phyloP scores from a whole-genome alignment of 2,797 vertebrate species.

The Triplophysa yarkandensis region DNA sequence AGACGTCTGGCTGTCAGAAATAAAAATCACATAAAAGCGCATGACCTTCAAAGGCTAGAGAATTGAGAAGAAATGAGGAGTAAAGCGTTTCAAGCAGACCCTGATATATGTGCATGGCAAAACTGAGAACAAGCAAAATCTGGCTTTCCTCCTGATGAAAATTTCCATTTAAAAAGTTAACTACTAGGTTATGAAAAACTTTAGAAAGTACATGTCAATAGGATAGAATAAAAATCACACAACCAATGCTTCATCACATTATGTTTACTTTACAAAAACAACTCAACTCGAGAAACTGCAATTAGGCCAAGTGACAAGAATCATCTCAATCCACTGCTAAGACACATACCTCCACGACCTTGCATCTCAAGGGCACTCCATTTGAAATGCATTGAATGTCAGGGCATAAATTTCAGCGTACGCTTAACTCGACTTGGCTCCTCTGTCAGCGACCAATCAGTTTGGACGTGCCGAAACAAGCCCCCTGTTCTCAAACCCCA shows the following conservation, averaged over 20 bases:
- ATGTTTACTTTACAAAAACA: constrained; percentile 12
- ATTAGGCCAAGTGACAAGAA: neutral
- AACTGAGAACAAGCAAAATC: constrained; percentile 40
- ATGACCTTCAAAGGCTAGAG: constrained; percentile 42
- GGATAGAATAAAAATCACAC: neutral
- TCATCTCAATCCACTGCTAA: constrained; percentile 8
- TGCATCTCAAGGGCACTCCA: constrained; percentile 74
- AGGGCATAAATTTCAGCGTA: constrained; percentile 64
- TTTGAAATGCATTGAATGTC: constrained; percentile 78
- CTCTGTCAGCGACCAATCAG: constrained; percentile 68
- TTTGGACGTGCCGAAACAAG: constrained; percentile 62
- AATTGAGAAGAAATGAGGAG: constrained; percentile 19
- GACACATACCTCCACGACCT: constrained; percentile 61
- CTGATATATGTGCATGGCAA: constrained; percentile 13
- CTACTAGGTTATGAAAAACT: neutral
- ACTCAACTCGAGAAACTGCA: neutral
- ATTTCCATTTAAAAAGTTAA: neutral
- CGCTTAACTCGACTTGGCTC: constrained; percentile 71
- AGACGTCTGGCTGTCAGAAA: constrained; percentile 48
- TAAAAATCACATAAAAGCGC: constrained; percentile 23
- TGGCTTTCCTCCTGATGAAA: constrained; percentile 5
- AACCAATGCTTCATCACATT: neutral
- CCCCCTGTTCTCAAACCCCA: constrained; percentile 50
- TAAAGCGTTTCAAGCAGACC: constrained; percentile 11
- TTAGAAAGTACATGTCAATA: constrained; percentile 12